phyloP scores from a whole-genome alignment of 35 echinoderm and acorn worm species.

The Eucidaris tribuloides region DNA sequence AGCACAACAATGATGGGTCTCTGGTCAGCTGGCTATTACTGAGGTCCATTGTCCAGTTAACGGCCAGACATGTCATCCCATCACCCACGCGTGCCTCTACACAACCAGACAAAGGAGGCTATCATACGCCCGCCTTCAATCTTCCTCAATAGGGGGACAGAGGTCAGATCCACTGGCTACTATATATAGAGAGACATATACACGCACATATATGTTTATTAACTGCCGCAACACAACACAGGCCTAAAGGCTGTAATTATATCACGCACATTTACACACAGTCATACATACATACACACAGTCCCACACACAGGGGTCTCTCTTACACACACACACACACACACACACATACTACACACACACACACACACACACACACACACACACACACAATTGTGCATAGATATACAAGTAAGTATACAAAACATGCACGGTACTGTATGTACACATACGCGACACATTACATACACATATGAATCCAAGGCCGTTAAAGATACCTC shows the following conservation, averaged over 20 bases:
- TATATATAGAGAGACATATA: constrained; percentile 8
- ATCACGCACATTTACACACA: constrained; percentile 9
- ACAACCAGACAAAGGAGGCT: no score
- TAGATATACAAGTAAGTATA: constrained; percentile 1
- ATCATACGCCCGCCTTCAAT: no score
- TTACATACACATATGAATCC: background rate
- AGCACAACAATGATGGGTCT: no score
- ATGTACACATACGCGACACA: constrained; percentile 5
- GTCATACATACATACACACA: background rate
- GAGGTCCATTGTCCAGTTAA: no score
- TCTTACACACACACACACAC: background rate
- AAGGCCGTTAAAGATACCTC: background rate
- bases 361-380: background rate
- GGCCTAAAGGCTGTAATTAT: constrained; percentile 20
- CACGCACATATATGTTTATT: background rate
- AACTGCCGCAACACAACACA: background rate
- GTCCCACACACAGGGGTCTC: background rate
- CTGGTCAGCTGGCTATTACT: no score
- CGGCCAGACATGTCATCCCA: no score
- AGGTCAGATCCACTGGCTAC: no score
- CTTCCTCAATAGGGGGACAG: no score
- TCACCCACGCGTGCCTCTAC: no score
- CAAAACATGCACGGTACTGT: background rate
- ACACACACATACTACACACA: background rate
- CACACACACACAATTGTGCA: background rate